These are phyloP conservation scores for Pyrrhosoma nymphula DNA, from an alignment of 2,888 invertebrate species.

Conservation along the genomic window DNA sequence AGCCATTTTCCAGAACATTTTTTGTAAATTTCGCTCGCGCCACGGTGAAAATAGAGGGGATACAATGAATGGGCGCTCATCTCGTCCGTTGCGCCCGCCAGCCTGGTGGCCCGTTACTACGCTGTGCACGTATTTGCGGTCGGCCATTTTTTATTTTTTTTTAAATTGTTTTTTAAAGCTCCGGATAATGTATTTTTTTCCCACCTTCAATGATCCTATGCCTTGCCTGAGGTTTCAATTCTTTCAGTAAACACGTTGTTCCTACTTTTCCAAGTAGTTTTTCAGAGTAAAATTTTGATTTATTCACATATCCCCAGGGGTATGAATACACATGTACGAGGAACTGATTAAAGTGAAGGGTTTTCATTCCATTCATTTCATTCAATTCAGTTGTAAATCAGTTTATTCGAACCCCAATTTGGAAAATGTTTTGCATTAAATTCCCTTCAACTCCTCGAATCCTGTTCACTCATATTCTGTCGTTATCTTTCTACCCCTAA, in stretches of 20 bases:
- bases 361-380: neutral
- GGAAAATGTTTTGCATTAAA: too few relatives aligned
- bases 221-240: neutral
- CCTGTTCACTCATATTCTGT: too few relatives aligned
- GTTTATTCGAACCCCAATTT: too few relatives aligned
- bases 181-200: neutral
- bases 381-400: too few relatives aligned
- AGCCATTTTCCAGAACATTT: neutral
- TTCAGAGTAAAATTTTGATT: neutral
- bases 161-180: neutral
- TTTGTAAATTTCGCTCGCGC: neutral
- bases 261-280: neutral
- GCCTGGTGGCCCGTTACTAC: neutral
- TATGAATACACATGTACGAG: neutral
- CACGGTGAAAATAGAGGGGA: neutral
- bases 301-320: neutral
- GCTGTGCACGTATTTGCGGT: neutral
- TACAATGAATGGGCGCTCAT: neutral
- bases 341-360: too few relatives aligned
- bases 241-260: neutral
- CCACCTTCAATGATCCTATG: neutral
- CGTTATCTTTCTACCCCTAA: too few relatives aligned
- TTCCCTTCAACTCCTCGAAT: too few relatives aligned
- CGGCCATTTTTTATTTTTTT: neutral
- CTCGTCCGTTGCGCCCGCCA: neutral